phyloP scores from a whole-genome alignment of 2,797 vertebrate genomes.

The Cottoperca gobio region DNA sequence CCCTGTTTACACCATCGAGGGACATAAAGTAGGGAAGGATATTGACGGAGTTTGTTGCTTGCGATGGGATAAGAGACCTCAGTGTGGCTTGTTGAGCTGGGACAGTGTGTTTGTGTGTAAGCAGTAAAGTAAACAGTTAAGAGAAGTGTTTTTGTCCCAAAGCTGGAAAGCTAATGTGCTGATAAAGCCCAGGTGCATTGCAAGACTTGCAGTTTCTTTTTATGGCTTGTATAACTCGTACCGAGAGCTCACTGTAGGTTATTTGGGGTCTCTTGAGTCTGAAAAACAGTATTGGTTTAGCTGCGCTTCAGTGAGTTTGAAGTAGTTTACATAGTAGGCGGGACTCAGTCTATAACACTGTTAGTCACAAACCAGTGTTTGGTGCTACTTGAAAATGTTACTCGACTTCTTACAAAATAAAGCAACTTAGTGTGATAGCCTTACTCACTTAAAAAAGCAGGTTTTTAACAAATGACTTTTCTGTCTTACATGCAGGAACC shows the following conservation, averaged over 20 bases:
- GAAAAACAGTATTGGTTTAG: conserved; percentile 43
- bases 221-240: conserved; percentile 42
- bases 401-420: not conserved
- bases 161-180: conserved; percentile 28
- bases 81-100: conserved; percentile 29
- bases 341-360: not conserved
- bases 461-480: not conserved
- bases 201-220: conserved; percentile 35
- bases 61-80: conserved; percentile 45
- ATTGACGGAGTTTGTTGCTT: conserved; percentile 45
- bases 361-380: not conserved
- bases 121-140: conserved; percentile 39
- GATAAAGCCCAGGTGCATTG: conserved; percentile 55
- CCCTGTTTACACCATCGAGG: conserved; percentile 43
- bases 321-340: not conserved
- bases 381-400: not conserved
- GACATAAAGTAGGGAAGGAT: conserved; percentile 49
- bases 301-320: conserved; percentile 25
- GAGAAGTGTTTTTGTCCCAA: conserved; percentile 44
- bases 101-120: conserved; percentile 40
- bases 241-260: conserved; percentile 34
- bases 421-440: not conserved
- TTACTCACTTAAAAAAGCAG: not conserved
- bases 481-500: not conserved
- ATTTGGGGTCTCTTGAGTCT: conserved; percentile 30